These are phyloP conservation scores for Numida meleagris DNA, from an alignment of 2,113 vertebrate genomes.

Conservation along the genomic window DNA sequence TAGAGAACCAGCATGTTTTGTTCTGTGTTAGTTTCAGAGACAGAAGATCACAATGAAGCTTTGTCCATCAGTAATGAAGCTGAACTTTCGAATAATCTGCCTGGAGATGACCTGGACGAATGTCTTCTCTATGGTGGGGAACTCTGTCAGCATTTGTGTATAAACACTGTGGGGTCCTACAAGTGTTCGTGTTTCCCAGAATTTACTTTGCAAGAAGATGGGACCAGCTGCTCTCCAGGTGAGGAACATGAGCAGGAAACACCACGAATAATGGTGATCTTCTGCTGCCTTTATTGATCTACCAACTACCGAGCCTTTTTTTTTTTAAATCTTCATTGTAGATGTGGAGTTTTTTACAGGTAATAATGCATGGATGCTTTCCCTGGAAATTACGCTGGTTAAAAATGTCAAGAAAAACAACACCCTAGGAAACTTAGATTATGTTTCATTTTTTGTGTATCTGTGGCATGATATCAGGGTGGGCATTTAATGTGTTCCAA, in stretches of 20 bases:
- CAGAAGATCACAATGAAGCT: constrained; percentile 80
- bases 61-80: constrained; percentile 80
- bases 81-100: constrained; percentile 78
- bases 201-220: constrained; percentile 84
- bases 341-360: background rate
- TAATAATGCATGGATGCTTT: background rate
- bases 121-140: constrained; percentile 81
- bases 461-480: background rate
- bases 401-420: background rate
- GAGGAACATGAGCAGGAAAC: background rate
- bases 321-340: background rate
- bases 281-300: background rate
- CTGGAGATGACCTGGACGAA: constrained; percentile 83
- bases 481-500: background rate
- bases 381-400: background rate
- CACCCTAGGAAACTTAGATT: background rate
- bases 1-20: background rate
- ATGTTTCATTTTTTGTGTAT: background rate
- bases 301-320: too few species aligned
- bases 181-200: constrained; percentile 86
- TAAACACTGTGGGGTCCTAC: constrained; percentile 88
- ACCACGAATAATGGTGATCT: background rate
- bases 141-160: constrained; percentile 84
- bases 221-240: constrained; percentile 87
- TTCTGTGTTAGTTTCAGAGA: constrained; percentile 81